Base-by-base conservation (phyloP, 2,888 invertebrate species). In the Gerris lacustris region DNA sequence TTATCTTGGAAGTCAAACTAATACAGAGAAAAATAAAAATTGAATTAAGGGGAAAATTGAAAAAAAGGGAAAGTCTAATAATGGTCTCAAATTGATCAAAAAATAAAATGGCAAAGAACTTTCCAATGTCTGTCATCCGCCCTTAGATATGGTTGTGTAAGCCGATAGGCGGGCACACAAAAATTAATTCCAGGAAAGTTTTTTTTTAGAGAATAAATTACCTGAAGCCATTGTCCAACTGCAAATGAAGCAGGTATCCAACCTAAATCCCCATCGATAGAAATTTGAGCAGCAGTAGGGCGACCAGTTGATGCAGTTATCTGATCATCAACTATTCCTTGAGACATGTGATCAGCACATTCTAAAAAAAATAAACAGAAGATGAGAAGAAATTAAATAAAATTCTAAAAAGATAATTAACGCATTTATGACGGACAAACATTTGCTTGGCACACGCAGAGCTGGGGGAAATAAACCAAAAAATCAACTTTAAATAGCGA, bases 1-100 rank as follows among this genome's bases (percentile, higher is more conserved):
- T 87, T 86, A 31, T 87, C 87, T 67, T 87, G 81, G 79, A 94
- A 92, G 80, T 94, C 88, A 79, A 92, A 88, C 86, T 88, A 80
- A 9, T 80, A 78, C 9, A 11, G 2, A 47, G 11, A 47, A 6
- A 55, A 63, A 43, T 15, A 43, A 70, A 70, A 44, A 70, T 55
- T 31, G 31, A 31, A 31, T 31, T 31, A 31, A 31, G 31, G 31
- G 31, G 31, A 31, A 31, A 31, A 31, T 31, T 31, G 31, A 31
- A 31, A 31, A 31, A 31, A 31, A 31, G 31, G 31, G 4, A 31
- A 31, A 31, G 31, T n/a, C n/a, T n/a, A n/a, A n/a, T n/a, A n/a
- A n/a, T n/a, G n/a, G n/a, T n/a, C n/a, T n/a, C n/a, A n/a, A n/a
- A n/a, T n/a, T n/a, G n/a, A n/a, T n/a, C n/a, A n/a, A n/a, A n/a